Percentiles rank a stretch among this genome's conserved stretches.
Evolutionary conservation across 1,140 invertebrate species (phyloP).

Genomic region (Neomicropteryx cornuta): DNA sequence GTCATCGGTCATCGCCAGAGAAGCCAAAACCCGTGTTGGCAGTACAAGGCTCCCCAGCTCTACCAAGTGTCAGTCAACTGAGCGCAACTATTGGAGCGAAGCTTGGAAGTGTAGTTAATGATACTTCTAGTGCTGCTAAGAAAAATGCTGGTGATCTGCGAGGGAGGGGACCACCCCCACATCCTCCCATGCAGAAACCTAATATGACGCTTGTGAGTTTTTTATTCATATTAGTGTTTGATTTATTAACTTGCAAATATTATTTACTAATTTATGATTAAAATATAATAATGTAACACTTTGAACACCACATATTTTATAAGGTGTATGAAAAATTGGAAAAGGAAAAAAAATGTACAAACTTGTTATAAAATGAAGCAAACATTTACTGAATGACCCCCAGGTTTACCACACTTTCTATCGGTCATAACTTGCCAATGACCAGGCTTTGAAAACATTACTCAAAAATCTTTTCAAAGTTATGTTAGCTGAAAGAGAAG

Average conservation of each 20-base stretch:
- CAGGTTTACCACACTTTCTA: too few relatives aligned
- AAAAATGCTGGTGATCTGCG: constrained; percentile 26
- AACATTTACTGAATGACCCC: too few relatives aligned
- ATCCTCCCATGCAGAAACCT: constrained; percentile 28
- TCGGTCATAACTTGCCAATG: too few relatives aligned
- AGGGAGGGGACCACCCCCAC: constrained; percentile 30
- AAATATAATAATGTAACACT: too few relatives aligned
- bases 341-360: too few relatives aligned
- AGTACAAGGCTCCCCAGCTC: neutral
- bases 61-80: constrained; percentile 19
- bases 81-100: constrained; percentile 28
- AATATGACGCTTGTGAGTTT: constrained; percentile 32
- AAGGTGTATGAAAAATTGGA: neutral
- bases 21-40: constrained; percentile 6
- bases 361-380: too few relatives aligned
- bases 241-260: too few relatives aligned
- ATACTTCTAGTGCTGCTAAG: too few relatives aligned
- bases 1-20: constrained; percentile 26
- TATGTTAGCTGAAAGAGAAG: too few relatives aligned
- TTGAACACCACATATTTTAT: neutral
- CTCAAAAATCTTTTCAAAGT: too few relatives aligned
- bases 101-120: constrained; percentile 15
- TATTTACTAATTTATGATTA: too few relatives aligned
- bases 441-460: too few relatives aligned
- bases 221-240: neutral